Conservation (phyloP, 2,797 vertebrate species). For the Molossus alvarezi region DNA sequence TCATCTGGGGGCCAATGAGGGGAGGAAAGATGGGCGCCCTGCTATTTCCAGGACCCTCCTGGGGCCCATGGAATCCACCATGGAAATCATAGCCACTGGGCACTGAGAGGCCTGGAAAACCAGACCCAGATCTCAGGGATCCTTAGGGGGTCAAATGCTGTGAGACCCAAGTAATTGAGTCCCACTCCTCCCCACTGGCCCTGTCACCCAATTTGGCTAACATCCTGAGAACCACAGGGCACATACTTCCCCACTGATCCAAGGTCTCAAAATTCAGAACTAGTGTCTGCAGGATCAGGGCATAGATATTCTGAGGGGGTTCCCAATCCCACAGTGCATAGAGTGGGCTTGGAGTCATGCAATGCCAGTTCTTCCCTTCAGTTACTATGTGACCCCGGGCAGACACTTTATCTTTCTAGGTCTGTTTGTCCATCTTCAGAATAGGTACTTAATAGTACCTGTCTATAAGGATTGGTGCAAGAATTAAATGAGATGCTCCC, state of each 20-base stretch:
- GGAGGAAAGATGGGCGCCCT: neutral
- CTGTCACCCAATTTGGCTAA: neutral
- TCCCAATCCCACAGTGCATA: neutral
- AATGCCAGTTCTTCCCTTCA: neutral
- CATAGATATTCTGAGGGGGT: neutral
- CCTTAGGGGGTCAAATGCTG: neutral
- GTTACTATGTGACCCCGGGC: neutral
- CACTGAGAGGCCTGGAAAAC: neutral
- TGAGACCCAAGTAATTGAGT: neutral
- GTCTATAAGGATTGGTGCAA: neutral
- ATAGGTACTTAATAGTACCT: conserved; percentile 15
- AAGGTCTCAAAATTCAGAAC: conserved; percentile 15
- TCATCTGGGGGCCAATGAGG: neutral
- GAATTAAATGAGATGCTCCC: conserved; percentile 35
- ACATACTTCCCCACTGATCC: neutral
- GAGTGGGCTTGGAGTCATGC: neutral
- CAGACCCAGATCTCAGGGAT: neutral
- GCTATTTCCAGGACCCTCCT: conserved; percentile 16
- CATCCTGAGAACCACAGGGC: conserved; percentile 4
- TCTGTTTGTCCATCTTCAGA: conserved; percentile 34
- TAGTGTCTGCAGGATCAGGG: neutral
- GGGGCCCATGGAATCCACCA: neutral
- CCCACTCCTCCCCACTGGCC: neutral
- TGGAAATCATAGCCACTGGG: neutral
- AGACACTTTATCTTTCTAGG: conserved; percentile 17